A percentile compares a stretch with the other conserved stretches of the same genome.
Evolutionary conservation across 92 coral and sea anemone species (phyloP).

Genomic region (Phenganax marumi): DNA sequence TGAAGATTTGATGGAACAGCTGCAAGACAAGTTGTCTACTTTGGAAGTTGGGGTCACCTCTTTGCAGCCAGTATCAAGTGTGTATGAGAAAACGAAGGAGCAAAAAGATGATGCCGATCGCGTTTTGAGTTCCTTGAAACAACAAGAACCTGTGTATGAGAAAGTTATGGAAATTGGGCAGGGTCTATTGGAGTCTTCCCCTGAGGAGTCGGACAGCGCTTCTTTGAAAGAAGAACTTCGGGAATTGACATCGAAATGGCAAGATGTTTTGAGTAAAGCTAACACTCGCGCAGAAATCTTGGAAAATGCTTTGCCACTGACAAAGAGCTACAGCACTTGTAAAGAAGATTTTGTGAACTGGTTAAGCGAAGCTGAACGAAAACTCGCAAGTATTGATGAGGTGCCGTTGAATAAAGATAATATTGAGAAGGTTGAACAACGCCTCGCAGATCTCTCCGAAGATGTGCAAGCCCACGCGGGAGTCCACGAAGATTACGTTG

Average conservation of each 20-base stretch:
- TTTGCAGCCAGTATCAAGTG: slow-evolving; percentile 75
- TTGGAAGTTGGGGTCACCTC: slow-evolving; percentile 70
- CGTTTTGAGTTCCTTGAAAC: slow-evolving; percentile 70
- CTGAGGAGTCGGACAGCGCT: slow-evolving; percentile 74
- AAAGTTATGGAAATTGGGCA: slow-evolving; percentile 65
- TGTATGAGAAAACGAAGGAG: slow-evolving; percentile 70
- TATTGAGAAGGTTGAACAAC: slow-evolving; percentile 59
- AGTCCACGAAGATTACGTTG: slow-evolving; percentile 59
- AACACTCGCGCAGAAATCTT: slow-evolving; percentile 69
- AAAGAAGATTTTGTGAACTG: slow-evolving; percentile 71
- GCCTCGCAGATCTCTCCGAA: neutral
- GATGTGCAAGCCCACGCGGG: slow-evolving; percentile 37
- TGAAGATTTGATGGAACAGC: slow-evolving; percentile 79
- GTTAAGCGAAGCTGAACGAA: slow-evolving; percentile 74
- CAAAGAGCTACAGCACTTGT: slow-evolving; percentile 65
- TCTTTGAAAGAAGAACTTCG: slow-evolving; percentile 66
- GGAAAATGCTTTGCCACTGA: slow-evolving; percentile 70
- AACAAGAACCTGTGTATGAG: slow-evolving; percentile 87
- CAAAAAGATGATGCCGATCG: slow-evolving; percentile 76
- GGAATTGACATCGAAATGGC: slow-evolving; percentile 76
- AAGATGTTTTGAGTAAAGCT: slow-evolving; percentile 62
- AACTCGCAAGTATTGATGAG: slow-evolving; percentile 72
- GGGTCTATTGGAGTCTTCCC: slow-evolving; percentile 64
- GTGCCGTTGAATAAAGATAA: slow-evolving; percentile 80
- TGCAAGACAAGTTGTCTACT: slow-evolving; percentile 68